These are phyloP conservation scores for Drosophila limbata DNA, from an alignment of 2,888 invertebrate species.

Conservation along the genomic window DNA sequence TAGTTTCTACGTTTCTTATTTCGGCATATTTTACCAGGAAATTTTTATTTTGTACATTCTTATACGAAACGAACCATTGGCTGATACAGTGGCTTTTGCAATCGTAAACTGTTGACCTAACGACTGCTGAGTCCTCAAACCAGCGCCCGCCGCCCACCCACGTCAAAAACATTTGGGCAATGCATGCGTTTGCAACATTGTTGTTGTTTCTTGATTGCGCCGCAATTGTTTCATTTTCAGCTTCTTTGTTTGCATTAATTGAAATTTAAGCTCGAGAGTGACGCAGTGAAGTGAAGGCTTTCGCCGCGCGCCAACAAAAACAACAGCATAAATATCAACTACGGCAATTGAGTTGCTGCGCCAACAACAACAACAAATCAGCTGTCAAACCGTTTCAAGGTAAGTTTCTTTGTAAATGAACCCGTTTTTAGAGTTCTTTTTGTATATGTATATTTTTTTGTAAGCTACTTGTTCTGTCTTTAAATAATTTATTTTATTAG, in stretches of 20 bases:
- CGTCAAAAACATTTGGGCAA: constrained; percentile 36
- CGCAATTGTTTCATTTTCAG: constrained; percentile 49
- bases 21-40: constrained; percentile 41
- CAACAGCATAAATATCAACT: constrained; percentile 39
- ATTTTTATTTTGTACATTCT: constrained; percentile 22
- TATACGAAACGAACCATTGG: constrained; percentile 1
- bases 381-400: constrained; percentile 72
- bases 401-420: constrained; percentile 75
- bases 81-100: constrained; percentile 4
- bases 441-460: not conserved
- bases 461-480: constrained; percentile 3
- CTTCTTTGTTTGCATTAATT: constrained; percentile 48
- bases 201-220: constrained; percentile 26
- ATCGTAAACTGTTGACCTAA: constrained; percentile 6
- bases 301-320: constrained; percentile 36
- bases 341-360: constrained; percentile 43
- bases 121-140: not conserved
- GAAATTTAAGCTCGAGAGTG: constrained; percentile 48
- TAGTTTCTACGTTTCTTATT: constrained; percentile 42
- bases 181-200: constrained; percentile 34
- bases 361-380: constrained; percentile 45
- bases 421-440: constrained; percentile 49
- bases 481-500: constrained; percentile 6
- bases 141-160: constrained; percentile 6
- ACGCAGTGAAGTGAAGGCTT: constrained; percentile 57